Percentiles rank a stretch among this genome's conserved stretches.
phyloP scores from a whole-genome alignment of 1,140 invertebrate species.

The Proctacanthus coquilletti region DNA sequence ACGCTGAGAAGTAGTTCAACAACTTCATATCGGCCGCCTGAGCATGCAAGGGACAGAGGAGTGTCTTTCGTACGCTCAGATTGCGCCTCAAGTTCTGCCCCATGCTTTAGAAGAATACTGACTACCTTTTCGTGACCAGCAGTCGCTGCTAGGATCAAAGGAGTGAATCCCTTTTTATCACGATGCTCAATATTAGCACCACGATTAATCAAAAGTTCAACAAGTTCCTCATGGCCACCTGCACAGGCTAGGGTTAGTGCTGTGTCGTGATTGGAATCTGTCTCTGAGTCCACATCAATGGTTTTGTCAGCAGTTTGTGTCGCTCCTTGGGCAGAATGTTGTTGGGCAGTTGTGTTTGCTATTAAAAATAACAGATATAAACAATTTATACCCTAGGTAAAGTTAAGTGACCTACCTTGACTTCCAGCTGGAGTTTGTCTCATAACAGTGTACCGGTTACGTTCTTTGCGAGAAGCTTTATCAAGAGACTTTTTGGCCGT shows the following conservation, averaged over 20 bases:
- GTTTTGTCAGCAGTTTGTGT: slow-evolving; percentile 38
- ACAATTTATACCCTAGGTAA: slow-evolving; percentile 7
- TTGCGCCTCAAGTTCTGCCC: slow-evolving; percentile 93
- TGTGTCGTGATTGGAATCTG: slow-evolving; percentile 96
- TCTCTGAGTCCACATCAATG: slow-evolving; percentile 90
- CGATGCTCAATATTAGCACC: slow-evolving; percentile 94
- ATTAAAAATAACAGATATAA: neutral
- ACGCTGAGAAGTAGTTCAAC: slow-evolving; percentile 82
- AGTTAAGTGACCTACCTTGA: slow-evolving; percentile 24
- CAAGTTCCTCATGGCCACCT: slow-evolving; percentile 90
- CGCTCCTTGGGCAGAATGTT: slow-evolving; percentile 27
- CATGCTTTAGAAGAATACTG: slow-evolving; percentile 81
- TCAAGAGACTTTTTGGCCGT: slow-evolving; percentile 21
- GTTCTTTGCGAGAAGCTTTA: slow-evolving; percentile 27
- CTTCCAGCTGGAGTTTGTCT: slow-evolving; percentile 33
- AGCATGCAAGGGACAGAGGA: slow-evolving; percentile 91
- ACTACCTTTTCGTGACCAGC: slow-evolving; percentile 93
- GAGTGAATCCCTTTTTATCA: slow-evolving; percentile 98
- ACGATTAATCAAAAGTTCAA: slow-evolving; percentile 74
- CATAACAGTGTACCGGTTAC: slow-evolving; percentile 19
- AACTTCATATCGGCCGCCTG: slow-evolving; percentile 91
- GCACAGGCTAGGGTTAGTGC: slow-evolving; percentile 93
- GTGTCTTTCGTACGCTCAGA: slow-evolving; percentile 98
- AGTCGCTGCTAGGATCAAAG: slow-evolving; percentile 90
- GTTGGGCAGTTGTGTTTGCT: slow-evolving; percentile 15